phyloP scores from a whole-genome alignment of 2,888 invertebrate species.

The Nineta flava region DNA sequence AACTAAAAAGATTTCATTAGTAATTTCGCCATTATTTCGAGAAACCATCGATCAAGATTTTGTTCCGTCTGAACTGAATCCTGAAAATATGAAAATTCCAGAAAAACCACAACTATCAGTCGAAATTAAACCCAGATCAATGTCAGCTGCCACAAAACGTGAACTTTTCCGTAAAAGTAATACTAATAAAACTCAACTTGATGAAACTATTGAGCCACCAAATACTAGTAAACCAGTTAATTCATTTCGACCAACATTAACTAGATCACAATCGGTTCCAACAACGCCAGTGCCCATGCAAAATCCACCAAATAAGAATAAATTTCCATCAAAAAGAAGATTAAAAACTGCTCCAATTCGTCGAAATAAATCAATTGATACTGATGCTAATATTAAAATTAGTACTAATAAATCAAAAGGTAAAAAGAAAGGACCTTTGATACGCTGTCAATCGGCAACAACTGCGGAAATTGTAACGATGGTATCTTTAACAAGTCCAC shows the following conservation, averaged over 20 bases:
- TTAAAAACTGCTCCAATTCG: slow-evolving; percentile 14
- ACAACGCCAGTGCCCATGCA: slow-evolving; percentile 7
- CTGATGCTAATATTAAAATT: not conserved
- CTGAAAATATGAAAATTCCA: not conserved
- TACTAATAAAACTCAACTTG: slow-evolving; percentile 23
- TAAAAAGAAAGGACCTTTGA: slow-evolving; percentile 10
- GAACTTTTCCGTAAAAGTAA: slow-evolving; percentile 25
- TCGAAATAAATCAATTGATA: not conserved
- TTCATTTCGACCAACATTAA: slow-evolving; percentile 19
- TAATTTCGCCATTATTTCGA: not conserved
- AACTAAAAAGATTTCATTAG: not conserved
- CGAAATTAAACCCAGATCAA: slow-evolving; percentile 10
- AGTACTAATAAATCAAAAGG: slow-evolving; percentile 12
- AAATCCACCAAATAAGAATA: slow-evolving; percentile 14
- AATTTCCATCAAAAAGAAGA: slow-evolving; percentile 21
- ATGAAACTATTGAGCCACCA: slow-evolving; percentile 13
- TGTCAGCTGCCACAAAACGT: slow-evolving; percentile 21
- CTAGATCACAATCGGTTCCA: slow-evolving; percentile 23
- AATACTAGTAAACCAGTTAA: slow-evolving; percentile 1
- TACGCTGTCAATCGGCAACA: slow-evolving; percentile 17
- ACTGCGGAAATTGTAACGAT: slow-evolving; percentile 40
- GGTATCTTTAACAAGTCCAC: slow-evolving; percentile 49
- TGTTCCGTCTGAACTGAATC: not conserved
- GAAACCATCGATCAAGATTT: not conserved
- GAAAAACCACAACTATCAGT: not conserved